These are phyloP conservation scores for Camptogramma bilineatum DNA, from an alignment of 2,888 invertebrate species.

Conservation along the genomic window DNA sequence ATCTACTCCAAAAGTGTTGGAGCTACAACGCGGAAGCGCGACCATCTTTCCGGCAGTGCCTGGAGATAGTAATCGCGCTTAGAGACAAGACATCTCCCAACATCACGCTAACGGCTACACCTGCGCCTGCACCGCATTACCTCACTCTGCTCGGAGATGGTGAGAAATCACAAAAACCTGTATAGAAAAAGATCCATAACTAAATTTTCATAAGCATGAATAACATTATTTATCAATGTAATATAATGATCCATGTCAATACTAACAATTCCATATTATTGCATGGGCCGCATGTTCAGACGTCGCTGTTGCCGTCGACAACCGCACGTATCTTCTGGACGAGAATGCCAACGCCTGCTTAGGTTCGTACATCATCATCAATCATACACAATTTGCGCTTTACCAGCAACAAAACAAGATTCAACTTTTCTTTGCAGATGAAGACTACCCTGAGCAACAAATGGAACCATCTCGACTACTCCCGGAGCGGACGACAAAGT, in stretches of 20 bases:
- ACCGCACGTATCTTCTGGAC: constrained; percentile 91
- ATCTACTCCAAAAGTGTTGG: constrained; percentile 96
- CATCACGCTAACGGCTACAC: constrained; percentile 65
- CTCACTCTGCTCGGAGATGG: constrained; percentile 77
- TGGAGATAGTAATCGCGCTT: constrained; percentile 85
- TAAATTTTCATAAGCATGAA: not conserved
- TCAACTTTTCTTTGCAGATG: constrained; percentile 57
- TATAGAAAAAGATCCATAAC: not conserved
- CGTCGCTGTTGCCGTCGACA: constrained; percentile 92
- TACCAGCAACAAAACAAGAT: not conserved
- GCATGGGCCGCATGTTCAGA: constrained; percentile 84
- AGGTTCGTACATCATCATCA: constrained; percentile 65
- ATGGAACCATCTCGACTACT: constrained; percentile 76
- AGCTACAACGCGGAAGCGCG: constrained; percentile 92
- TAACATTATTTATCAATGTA: constrained; percentile 10
- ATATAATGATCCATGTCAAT: constrained; percentile 16
- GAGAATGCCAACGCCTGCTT: constrained; percentile 87
- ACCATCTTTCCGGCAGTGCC: constrained; percentile 94
- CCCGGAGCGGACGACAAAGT: constrained; percentile 83
- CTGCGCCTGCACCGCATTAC: constrained; percentile 71
- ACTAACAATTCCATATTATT: constrained; percentile 62
- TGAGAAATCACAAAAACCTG: constrained; percentile 43
- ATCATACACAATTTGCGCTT: constrained; percentile 11
- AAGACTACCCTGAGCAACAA: constrained; percentile 71
- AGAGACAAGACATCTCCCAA: constrained; percentile 70